A percentile compares a stretch with the other conserved stretches of the same genome.
Evolutionary conservation across 1,140 invertebrate species (phyloP).

Genomic region (Mizuhopecten yessoensis): DNA sequence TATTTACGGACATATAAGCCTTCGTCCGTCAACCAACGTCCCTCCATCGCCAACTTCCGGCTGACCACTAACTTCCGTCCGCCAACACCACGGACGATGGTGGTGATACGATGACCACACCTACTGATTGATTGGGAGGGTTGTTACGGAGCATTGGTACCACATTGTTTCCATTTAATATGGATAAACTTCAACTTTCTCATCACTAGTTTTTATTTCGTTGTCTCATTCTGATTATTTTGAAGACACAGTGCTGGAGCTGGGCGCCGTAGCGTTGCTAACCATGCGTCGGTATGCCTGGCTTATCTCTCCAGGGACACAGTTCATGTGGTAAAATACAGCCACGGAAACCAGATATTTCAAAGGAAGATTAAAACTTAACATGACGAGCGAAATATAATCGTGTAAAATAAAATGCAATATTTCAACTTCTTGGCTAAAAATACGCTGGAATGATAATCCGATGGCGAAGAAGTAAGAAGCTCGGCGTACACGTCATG

Average conservation of each 20-base stretch:
- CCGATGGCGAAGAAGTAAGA: not conserved
- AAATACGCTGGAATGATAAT: slow-evolving; percentile 18
- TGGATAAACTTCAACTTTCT: not conserved
- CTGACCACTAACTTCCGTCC: not conserved
- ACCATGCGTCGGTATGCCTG: not conserved
- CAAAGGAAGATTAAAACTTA: slow-evolving; percentile 12
- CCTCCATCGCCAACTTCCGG: not conserved
- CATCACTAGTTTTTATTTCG: not conserved
- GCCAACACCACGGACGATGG: not conserved
- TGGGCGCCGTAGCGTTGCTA: not conserved
- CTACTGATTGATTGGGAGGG: not conserved
- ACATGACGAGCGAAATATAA: slow-evolving; percentile 6
- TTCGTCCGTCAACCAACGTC: not conserved
- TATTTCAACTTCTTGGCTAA: slow-evolving; percentile 31
- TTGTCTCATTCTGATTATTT: slow-evolving; percentile 13
- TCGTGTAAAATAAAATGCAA: slow-evolving; percentile 24
- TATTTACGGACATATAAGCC: not conserved
- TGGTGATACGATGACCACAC: too few species aligned
- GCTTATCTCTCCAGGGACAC: slow-evolving; percentile 5
- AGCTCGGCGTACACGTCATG: not conserved
- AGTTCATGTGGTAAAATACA: not conserved
- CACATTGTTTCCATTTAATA: not conserved
- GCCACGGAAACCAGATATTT: slow-evolving; percentile 7
- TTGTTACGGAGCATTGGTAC: not conserved
- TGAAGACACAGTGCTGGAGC: not conserved